These are phyloP conservation scores for Beris chalybata DNA, from an alignment of 2,888 invertebrate species.

Conservation along the genomic window DNA sequence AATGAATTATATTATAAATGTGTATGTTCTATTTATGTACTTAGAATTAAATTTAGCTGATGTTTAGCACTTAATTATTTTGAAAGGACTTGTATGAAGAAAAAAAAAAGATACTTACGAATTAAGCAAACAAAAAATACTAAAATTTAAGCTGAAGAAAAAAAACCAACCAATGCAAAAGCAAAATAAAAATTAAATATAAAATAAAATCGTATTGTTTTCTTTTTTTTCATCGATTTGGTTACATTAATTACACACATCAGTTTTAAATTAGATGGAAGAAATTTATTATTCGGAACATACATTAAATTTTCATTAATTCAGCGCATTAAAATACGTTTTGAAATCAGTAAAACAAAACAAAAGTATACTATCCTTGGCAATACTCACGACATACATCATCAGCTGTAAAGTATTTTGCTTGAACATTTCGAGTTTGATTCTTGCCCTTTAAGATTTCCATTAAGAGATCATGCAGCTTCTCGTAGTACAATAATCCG, in stretches of 20 bases:
- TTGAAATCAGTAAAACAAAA: not conserved
- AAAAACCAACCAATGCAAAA: conserved; percentile 17
- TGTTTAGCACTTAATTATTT: conserved; percentile 28
- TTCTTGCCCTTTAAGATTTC: conserved; percentile 47
- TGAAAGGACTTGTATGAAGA: conserved; percentile 24
- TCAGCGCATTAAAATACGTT: no score
- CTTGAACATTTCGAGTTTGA: conserved; percentile 31
- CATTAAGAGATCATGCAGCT: conserved; percentile 44
- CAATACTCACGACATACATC: conserved; percentile 46
- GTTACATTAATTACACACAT: no score
- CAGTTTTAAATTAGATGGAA: no score
- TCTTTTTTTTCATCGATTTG: no score
- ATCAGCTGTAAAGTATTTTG: conserved; percentile 35
- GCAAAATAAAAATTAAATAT: conserved; percentile 20
- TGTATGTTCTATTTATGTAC: conserved; percentile 39
- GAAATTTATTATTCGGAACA: no score
- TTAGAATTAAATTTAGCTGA: conserved; percentile 28
- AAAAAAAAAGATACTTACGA: conserved; percentile 18
- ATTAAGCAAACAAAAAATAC: conserved; percentile 25
- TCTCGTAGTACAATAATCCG: conserved; percentile 48
- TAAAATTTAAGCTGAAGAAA: conserved; percentile 10
- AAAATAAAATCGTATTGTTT: not conserved
- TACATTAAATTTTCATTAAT: no score
- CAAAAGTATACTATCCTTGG: conserved; percentile 3
- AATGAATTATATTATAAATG: conserved; percentile 29